These are phyloP conservation scores for Pissodes strobi DNA, from an alignment of 1,140 invertebrate species.

Conservation along the genomic window DNA sequence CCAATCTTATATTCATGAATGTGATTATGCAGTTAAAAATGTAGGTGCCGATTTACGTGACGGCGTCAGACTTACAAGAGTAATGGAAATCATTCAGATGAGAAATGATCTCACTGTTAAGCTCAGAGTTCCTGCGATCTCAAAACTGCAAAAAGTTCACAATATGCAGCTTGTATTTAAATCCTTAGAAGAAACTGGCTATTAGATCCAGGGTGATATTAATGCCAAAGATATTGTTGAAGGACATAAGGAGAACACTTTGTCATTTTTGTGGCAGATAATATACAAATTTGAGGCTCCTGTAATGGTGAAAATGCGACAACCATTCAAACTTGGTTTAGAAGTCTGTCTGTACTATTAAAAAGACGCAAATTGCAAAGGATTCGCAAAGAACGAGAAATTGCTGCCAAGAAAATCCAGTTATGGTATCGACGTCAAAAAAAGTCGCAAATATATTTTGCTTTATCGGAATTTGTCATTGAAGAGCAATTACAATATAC, in stretches of 20 bases:
- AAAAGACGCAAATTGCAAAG: conserved; percentile 56
- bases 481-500: too few relatives aligned
- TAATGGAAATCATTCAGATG: conserved; percentile 83
- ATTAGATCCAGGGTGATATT: conserved; percentile 67
- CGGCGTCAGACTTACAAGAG: conserved; percentile 74
- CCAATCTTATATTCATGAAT: conserved; percentile 85
- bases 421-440: conserved; percentile 56
- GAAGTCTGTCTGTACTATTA: conserved; percentile 58
- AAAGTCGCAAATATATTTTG: conserved; percentile 1
- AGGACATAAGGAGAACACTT: conserved; percentile 85
- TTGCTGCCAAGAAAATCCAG: conserved; percentile 62
- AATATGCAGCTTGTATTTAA: conserved; percentile 78
- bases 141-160: conserved; percentile 83
- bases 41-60: conserved; percentile 75
- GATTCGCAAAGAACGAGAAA: conserved; percentile 50
- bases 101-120: conserved; percentile 66
- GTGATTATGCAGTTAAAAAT: conserved; percentile 82
- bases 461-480: not conserved
- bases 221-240: conserved; percentile 78
- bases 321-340: conserved; percentile 71
- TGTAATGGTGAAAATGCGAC: conserved; percentile 68
- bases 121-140: conserved; percentile 83
- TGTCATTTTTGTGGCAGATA: conserved; percentile 86
- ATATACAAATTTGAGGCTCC: conserved; percentile 84
- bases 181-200: conserved; percentile 64